A percentile compares a stretch with the other conserved stretches of the same genome.
phyloP scores from a whole-genome alignment of 2,888 invertebrate species.

The Julus scandinavius region DNA sequence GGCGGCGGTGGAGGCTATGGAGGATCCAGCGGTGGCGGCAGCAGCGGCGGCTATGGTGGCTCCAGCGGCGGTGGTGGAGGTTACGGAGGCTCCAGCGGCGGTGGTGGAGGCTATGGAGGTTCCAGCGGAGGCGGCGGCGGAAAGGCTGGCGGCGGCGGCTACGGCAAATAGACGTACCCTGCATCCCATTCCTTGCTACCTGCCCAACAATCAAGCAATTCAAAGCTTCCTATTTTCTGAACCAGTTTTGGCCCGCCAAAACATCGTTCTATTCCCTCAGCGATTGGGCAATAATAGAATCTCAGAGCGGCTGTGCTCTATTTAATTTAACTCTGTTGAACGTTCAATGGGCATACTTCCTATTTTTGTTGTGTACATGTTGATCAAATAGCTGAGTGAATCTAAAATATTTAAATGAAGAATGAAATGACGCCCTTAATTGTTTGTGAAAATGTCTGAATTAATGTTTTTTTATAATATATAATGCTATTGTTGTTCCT shows the following conservation, averaged over 20 bases:
- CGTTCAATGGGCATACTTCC: background rate
- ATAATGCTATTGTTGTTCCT: background rate
- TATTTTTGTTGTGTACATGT: background rate
- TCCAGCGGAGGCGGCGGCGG: background rate
- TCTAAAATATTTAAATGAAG: background rate
- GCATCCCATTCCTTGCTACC: background rate
- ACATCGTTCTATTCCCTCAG: background rate
- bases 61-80: too few species aligned
- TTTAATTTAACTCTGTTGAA: background rate
- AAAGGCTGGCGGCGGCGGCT: background rate
- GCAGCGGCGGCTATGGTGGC: too few species aligned
- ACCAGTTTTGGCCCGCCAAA: background rate
- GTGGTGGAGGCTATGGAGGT: background rate
- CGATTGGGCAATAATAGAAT: background rate
- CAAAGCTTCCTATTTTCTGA: background rate
- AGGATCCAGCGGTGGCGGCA: too few species aligned
- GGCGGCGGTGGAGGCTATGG: too few species aligned
- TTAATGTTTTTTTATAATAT: slow-evolving; percentile 33
- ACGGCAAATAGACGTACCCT: background rate
- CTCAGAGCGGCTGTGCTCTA: background rate
- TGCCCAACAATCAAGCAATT: background rate
- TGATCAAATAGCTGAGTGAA: background rate
- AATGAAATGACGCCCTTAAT: background rate
- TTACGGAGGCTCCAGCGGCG: too few species aligned
- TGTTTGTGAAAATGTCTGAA: background rate